Percentiles rank a stretch among this genome's conserved stretches.
Conservation (phyloP, 2,888 invertebrate genomes). For the Parasteatoda lunata region DNA sequence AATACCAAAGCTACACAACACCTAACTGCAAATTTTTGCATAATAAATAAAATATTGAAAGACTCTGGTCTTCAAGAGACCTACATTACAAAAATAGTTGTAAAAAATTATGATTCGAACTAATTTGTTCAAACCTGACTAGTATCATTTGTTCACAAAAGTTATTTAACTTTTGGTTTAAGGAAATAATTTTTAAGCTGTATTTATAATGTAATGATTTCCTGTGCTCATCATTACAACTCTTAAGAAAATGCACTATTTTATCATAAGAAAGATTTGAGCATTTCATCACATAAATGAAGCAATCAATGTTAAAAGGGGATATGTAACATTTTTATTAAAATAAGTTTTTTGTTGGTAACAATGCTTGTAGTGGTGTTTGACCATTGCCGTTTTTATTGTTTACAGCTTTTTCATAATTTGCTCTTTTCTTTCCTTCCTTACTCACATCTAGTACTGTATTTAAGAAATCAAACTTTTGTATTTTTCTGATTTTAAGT, state of each 20-base stretch:
- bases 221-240: not conserved
- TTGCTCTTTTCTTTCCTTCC: too few species aligned
- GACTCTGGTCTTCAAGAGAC: not conserved
- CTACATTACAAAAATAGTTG: conserved; percentile 40
- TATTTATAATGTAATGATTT: not conserved
- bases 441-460: too few species aligned
- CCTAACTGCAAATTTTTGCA: not conserved
- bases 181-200: not conserved
- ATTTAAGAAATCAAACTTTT: too few species aligned
- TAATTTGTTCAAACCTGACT: conserved; percentile 34
- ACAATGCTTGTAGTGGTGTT: too few species aligned
- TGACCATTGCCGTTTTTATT: too few species aligned
- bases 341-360: too few species aligned
- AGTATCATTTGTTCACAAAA: conserved; percentile 39
- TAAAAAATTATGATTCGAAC: conserved; percentile 15
- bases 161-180: not conserved
- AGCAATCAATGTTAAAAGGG: too few species aligned
- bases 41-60: not conserved
- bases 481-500: too few species aligned
- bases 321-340: too few species aligned
- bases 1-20: not conserved
- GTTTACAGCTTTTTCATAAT: too few species aligned
- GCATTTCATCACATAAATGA: not conserved
- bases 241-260: not conserved
- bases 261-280: not conserved